Conservation (phyloP, 2,113 vertebrate species). For the Chaetorhynchus papuensis region DNA sequence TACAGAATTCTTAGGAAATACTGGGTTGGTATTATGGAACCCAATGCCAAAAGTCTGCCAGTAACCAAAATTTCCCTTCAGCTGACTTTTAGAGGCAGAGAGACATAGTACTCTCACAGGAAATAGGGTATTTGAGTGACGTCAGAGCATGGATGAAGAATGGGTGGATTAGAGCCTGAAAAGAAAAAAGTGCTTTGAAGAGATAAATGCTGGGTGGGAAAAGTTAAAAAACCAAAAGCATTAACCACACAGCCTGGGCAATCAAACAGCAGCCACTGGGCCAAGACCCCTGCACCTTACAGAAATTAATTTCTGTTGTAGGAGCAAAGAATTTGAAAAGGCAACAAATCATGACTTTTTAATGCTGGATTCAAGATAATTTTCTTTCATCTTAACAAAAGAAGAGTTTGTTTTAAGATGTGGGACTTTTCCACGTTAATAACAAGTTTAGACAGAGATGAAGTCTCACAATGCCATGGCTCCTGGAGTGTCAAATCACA, state of each 20-base stretch:
- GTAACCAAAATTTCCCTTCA: background rate
- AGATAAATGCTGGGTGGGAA: background rate
- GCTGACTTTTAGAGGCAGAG: background rate
- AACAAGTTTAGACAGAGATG: background rate
- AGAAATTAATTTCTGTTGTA: background rate
- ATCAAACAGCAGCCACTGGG: background rate
- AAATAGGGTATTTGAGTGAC: background rate
- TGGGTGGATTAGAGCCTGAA: background rate
- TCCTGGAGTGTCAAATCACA: background rate
- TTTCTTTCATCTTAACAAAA: background rate
- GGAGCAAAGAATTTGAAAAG: background rate
- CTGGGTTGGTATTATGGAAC: background rate
- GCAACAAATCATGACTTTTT: background rate
- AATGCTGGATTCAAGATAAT: background rate
- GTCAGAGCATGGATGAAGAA: background rate
- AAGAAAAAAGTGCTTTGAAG: background rate
- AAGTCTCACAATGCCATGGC: rapidly evolving
- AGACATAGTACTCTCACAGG: background rate
- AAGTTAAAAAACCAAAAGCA: background rate
- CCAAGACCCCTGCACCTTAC: background rate
- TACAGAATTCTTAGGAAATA: background rate
- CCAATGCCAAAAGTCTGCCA: background rate
- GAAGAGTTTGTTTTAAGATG: background rate
- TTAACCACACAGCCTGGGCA: background rate
- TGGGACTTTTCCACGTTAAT: background rate